These are phyloP conservation scores for Halichoerus grypus DNA, from an alignment of 2,113 vertebrate genomes.

Conservation along the genomic window DNA sequence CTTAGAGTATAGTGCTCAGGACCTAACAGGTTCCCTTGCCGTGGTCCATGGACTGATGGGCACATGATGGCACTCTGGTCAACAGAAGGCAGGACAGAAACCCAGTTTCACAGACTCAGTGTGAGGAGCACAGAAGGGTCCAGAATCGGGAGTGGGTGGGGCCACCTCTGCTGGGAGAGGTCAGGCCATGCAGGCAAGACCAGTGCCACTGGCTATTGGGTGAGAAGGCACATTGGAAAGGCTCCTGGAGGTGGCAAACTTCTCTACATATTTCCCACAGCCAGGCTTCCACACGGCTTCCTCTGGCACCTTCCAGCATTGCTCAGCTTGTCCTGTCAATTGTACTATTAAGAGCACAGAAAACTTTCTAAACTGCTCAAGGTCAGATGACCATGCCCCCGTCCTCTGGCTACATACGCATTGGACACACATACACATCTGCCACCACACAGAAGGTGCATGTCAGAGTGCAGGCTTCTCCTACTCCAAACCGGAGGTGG, in stretches of 20 bases:
- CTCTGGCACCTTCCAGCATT: not conserved
- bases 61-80: not conserved
- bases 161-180: not conserved
- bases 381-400: not conserved
- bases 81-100: not conserved
- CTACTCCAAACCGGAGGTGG: not conserved
- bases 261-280: not conserved
- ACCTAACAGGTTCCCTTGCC: not conserved
- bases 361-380: not conserved
- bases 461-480: not conserved
- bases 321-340: not conserved
- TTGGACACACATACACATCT: fast-evolving
- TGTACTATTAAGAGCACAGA: not conserved
- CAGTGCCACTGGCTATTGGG: not conserved
- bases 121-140: not conserved
- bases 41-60: fast-evolving
- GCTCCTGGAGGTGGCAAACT: fast-evolving
- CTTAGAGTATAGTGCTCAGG: not conserved
- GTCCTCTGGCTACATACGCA: not conserved
- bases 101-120: not conserved
- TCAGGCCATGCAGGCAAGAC: no score
- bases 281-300: not conserved
- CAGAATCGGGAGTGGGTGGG: not conserved
- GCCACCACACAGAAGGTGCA: not conserved
- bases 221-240: not conserved